Evolutionary conservation across 2,888 invertebrate genomes (phyloP).

Genomic region (Ophion costatus): DNA sequence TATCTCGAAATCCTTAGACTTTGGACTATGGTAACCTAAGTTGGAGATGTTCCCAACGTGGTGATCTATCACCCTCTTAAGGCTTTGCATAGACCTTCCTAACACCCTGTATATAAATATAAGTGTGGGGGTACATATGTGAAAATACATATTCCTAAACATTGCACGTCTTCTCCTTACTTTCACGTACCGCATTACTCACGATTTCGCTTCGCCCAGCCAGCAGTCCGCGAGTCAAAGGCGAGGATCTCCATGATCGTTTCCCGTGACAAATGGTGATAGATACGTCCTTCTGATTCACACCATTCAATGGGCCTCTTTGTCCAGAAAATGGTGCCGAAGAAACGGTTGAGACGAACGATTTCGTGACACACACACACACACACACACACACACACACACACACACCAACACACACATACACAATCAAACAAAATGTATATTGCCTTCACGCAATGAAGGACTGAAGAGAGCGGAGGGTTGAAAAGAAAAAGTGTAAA

Average conservation of each 20-base stretch:
- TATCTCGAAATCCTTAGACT: no score
- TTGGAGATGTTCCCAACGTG: no score
- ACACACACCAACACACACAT: no score
- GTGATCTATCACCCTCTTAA: no score
- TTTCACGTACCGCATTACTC: no score
- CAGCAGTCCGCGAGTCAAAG: neutral
- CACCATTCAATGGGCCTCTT: constrained; percentile 3
- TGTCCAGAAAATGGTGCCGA: neutral
- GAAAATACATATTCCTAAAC: no score
- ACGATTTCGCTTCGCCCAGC: neutral
- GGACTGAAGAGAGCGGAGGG: constrained; percentile 9
- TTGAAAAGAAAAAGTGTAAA: constrained; percentile 23
- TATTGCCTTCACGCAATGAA: constrained; percentile 8
- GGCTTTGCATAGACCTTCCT: no score
- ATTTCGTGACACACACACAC: neutral
- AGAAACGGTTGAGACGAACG: constrained; percentile 10
- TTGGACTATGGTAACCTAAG: no score
- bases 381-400: neutral
- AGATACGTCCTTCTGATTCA: constrained; percentile 10
- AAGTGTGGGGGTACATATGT: no score
- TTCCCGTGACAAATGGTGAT: neutral
- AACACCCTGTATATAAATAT: no score
- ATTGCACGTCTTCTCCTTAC: no score
- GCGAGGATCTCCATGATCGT: neutral
- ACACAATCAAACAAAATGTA: neutral